Percentiles rank a stretch among this genome's conserved stretches.
phyloP scores from a whole-genome alignment of 2,113 vertebrate genomes.

The Festucalex cinctus region DNA sequence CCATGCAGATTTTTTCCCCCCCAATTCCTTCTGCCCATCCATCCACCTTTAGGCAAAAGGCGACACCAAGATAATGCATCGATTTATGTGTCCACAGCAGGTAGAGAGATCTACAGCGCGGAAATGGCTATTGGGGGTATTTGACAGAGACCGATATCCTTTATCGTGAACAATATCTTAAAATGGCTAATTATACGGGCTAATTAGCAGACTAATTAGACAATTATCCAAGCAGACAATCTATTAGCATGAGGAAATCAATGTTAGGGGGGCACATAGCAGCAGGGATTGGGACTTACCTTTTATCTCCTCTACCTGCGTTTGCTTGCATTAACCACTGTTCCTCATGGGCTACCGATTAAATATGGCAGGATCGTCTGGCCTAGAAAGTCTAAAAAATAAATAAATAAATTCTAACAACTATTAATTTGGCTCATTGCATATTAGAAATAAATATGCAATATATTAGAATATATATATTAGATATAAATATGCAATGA shows the following conservation, averaged over 20 bases:
- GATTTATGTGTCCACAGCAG: constrained; percentile 50
- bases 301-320: constrained; percentile 34
- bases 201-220: constrained; percentile 75
- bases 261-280: constrained; percentile 44
- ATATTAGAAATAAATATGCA: too few relatives aligned
- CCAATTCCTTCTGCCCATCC: constrained; percentile 7
- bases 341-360: constrained; percentile 11
- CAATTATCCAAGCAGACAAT: constrained; percentile 75
- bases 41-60: constrained; percentile 30
- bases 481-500: constrained; percentile 15
- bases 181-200: constrained; percentile 77
- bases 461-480: too few relatives aligned
- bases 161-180: constrained; percentile 73
- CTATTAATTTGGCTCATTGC: constrained; percentile 12
- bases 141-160: constrained; percentile 67
- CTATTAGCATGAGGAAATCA: constrained; percentile 65
- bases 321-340: constrained; percentile 13
- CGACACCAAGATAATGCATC: constrained; percentile 36
- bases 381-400: neutral
- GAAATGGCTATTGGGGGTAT: constrained; percentile 43
- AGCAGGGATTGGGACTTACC: constrained; percentile 48
- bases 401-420: constrained; percentile 5
- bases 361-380: neutral
- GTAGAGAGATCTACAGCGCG: constrained; percentile 47
- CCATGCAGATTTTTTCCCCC: constrained; percentile 3